Base-by-base conservation (phyloP, 2,888 invertebrate genomes). In the Myopa testacea region DNA sequence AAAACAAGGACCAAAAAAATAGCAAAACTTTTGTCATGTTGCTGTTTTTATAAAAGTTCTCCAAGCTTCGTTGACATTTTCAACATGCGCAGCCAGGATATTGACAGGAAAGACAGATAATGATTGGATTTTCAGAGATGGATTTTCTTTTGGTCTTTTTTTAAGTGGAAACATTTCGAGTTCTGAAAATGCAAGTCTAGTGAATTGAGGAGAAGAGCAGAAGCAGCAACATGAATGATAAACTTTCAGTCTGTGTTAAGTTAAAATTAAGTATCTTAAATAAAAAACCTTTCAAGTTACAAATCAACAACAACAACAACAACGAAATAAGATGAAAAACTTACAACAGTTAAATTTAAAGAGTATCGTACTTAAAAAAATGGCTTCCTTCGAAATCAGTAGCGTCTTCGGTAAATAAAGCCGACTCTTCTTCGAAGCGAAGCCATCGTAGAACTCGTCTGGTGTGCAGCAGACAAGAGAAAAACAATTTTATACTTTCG, bases 1-100 rank as follows among this genome's bases (percentile, higher is more conserved):
- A 81, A 82, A 78, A 80, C 82, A 26, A 26, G 26, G 2, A 52
- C 10, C 50, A 50, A 50, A 50, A 8, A 50, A 40, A 14, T 38
- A 68, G n/a, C n/a, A 50, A 52, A 70, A 52, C 55, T 70, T 70
- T 55, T 65, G 50, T 71, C 14, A 19, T 58, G 16, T 69, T 75
- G 45, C 58, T 40, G 60, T 72, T 75, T 38, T 62, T 78, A 40
- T 37, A 58, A 45, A 45, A 60, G 34, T 45, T 58, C 70, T 19
- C 16, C 19, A 50, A 38, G 63, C 70, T 19, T 50, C 69, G 26
- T 67, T 71, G 75, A 78, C 76, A 80, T 78, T 77, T 73, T 78
- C 63, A 74, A 68, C 74, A 77, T 72, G 76, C 62, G 67, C 58
- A 68, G 71, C 40, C 52, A 34, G 50, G 76, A 67, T 76, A 78